Percentiles rank a stretch among this genome's conserved stretches.
Evolutionary conservation across 2,797 vertebrate species (phyloP).

Genomic region (Eospalax fontanierii): DNA sequence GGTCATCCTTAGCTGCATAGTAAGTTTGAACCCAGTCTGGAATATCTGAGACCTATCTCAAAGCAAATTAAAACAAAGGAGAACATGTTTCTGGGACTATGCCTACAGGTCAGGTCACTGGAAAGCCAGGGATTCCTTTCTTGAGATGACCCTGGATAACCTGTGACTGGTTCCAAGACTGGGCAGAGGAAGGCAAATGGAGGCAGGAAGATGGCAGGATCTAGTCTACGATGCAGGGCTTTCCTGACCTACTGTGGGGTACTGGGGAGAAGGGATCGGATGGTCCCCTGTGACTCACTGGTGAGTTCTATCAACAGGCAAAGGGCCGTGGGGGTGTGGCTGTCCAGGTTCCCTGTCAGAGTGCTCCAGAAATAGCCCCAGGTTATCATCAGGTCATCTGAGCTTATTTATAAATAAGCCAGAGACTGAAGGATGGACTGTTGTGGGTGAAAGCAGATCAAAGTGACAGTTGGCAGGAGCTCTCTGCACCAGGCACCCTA

Average conservation of each 20-base stretch:
- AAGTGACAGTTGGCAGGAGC: background rate
- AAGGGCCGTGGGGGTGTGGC: too few species aligned
- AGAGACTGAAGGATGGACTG: background rate
- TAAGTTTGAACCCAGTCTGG: too few species aligned
- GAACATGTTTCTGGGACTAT: background rate
- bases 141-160: background rate
- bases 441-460: background rate
- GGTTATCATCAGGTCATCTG: background rate
- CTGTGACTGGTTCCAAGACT: background rate
- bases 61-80: too few species aligned
- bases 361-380: conserved; percentile 47
- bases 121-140: background rate
- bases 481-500: background rate
- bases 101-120: background rate
- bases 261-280: background rate
- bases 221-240: too few species aligned
- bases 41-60: too few species aligned
- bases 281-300: background rate
- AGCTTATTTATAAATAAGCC: conserved; percentile 52
- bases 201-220: rapidly evolving
- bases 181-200: background rate
- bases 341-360: background rate
- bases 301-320: background rate
- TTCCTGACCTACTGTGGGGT: background rate
- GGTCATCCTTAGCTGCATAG: too few species aligned